Evolutionary conservation across 2,113 vertebrate genomes (phyloP), one percentile per base, ranked within the genome.

Genomic region (Chitala chitala): DNA sequence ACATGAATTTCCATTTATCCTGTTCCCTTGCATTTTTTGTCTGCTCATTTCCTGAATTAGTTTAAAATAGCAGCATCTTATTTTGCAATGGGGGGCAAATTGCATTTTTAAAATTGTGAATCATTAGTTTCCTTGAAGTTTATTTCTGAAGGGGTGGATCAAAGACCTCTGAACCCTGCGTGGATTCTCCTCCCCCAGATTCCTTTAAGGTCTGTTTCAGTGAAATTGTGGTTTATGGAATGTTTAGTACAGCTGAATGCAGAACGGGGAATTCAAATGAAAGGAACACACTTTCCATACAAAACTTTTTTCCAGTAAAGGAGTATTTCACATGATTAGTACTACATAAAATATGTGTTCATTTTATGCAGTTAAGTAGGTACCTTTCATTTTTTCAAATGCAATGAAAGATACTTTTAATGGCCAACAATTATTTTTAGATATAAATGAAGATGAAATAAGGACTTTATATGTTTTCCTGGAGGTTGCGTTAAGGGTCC

Each of bases 81-180:
- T n/a, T n/a, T n/a, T n/a, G n/a, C n/a, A n/a, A n/a, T n/a, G n/a
- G n/a, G n/a, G n/a, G n/a, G n/a, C n/a, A n/a, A n/a, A n/a, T n/a
- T 48, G n/a, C 42, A 46, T n/a, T 68, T 68, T 68, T 68, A 46
- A 31, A n/a, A 38, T 42, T 48, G n/a, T 68, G 64, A 68, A 42
- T 68, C 42, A 68, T 46, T 24, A 68, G 10, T 59, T 59, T 59
- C 13, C 56, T 26, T 31, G 20, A 4, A 13, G 64, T 48, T 46
- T 26, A 55, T 68, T 22, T 68, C 40, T 68, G 42, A 10, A n/a
- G 42, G 42, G 64, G 29, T 20, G 22, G 38, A 38, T 24, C 12
- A 22, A 29, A 26, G 64, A 68, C 38, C 64, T 68, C 64, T 42
- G 2, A 24, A 20, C 24, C 42, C 64, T n/a, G 9, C 15, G 40